Base-by-base conservation (phyloP, 1,140 invertebrate genomes). In the Subanguina moxae region DNA sequence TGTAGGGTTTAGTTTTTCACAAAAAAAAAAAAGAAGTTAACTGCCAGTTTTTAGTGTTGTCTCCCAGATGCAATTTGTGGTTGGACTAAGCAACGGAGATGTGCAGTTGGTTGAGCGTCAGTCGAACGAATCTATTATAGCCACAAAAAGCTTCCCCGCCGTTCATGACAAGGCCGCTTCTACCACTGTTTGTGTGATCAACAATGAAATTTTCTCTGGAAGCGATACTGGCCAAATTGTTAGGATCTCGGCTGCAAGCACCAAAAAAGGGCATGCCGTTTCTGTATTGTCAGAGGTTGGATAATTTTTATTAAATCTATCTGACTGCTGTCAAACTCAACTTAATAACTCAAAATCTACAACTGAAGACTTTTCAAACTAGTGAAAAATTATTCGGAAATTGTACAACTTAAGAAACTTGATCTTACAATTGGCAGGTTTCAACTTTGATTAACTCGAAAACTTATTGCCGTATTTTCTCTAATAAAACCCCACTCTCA, bases 161-260 rank as follows among this genome's bases (percentile, higher is more conserved):
- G 48, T 52, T 52, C 48, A 52, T 15, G 17, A 52, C 48, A 52
- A 52, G 17, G 48, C 66, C 1, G 38, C 66, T 27, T 68, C 66
- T 9, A 68, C 32, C 21, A 43, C 66, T 46, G 45, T 68, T 46
- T 68, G 66, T 42, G 1, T 68, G 21, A 23, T 68, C 27, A 45
- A 68, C 25, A 62, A 68, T 25, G 66, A 68, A 48, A 68, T 68
- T 25, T 68, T 52, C 11, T 68, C 66, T 23, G 66, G 66, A 21
- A 61, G 56, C 3, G 66, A 68, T 28, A 62, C 66, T 48, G 66
- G 66, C 1, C 57, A 63, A 56, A 68, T 68, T 65, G 42, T 65
- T 28, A 45, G 66, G 46, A 62, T 68, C 52, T 52, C 48, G 8
- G 58, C 66, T 0, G n/a, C 52, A 30, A 42, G 57, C 23, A 52